Evolutionary conservation across 2,797 vertebrate species (phyloP), one percentile per base, ranked within the genome.

Genomic region (Accipiter minullus): DNA sequence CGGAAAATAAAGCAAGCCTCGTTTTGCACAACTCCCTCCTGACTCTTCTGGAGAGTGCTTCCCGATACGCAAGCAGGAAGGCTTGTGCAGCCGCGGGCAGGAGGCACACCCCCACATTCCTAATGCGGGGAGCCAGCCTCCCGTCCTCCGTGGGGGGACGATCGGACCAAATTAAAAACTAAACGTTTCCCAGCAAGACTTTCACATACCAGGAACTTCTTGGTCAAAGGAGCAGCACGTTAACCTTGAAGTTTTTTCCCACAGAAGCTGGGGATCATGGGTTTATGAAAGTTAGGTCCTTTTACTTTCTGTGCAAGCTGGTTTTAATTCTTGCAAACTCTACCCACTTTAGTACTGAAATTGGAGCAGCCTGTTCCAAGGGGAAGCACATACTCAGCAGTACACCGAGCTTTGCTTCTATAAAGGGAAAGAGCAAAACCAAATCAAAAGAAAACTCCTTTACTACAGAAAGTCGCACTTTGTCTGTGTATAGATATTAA

Each of bases 101-200:
- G 62, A 72, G 31, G 67, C 67, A 53, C 84, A n/a, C 5, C 79
- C 86, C 50, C 58, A 58, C 71, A 38, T 58, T 45, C 40, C 90
- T n/a, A 10, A 3, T 4, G 0, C 1, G 0, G 60, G 36, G 22
- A 92, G 40, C 42, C 80, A 42, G 15, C 77, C 67, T 42, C n/a
- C 60, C 66, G 42, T 31, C 55, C 50, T 55, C 67, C 0, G 0
- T 2, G 2, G 16, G 36, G 72, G 27, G 0, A 52, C 3, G 29
- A 6, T 21, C 6, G 1, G 5, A 26, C 42, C 76, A 7, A 44
- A 38, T 5, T 6, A 27, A 64, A 52, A 40, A 6, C 85, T 2
- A 9, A 56, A 7, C 5, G 0, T 14, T 74, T 64, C 92, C 67
- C 79, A 67, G 56, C 25, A 75, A 76, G 83, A 2, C 45, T 58